Conservation (phyloP, 2,113 vertebrate genomes). For the Perccottus glenii region DNA sequence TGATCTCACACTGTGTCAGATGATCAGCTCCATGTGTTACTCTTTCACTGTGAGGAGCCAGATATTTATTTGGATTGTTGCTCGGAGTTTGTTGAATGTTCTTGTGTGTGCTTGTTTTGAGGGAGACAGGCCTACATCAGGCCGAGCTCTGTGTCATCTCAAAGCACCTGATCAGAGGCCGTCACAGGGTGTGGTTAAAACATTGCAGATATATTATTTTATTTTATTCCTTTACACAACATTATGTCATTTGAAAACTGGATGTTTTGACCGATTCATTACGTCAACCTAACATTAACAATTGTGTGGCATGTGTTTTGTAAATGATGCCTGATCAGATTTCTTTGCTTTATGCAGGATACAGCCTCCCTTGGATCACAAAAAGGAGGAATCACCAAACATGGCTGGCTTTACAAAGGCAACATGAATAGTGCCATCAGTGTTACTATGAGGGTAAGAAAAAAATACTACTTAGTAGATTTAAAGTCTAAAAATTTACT, state of each 20-base stretch:
- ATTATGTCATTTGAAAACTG: no score
- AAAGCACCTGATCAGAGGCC: constrained; percentile 53
- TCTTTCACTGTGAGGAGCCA: constrained; percentile 19
- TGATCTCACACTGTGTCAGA: constrained; percentile 26
- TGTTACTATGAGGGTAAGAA: constrained; percentile 96
- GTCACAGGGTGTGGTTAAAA: constrained; percentile 14
- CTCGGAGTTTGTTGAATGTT: constrained; percentile 62
- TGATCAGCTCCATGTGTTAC: constrained; percentile 16
- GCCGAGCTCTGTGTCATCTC: constrained; percentile 45
- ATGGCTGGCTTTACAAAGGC: constrained; percentile 97
- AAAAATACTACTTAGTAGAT: not conserved
- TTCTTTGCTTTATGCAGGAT: constrained; percentile 79
- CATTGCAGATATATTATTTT: constrained; percentile 23
- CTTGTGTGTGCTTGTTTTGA: constrained; percentile 60
- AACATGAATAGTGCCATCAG: constrained; percentile 99
- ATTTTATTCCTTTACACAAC: not conserved
- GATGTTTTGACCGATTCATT: no score
- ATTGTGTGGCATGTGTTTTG: constrained; percentile 5
- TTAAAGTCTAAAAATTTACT: no score
- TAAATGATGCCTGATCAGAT: constrained; percentile 13
- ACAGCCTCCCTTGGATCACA: constrained; percentile 96
- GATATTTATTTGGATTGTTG: constrained; percentile 62
- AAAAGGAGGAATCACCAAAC: constrained; percentile 96
- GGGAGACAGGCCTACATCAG: constrained; percentile 27
- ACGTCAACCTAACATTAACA: no score